Percentiles rank a stretch among this genome's conserved stretches.
Conservation (phyloP, 2,113 vertebrate genomes). For the Acinonyx jubatus region DNA sequence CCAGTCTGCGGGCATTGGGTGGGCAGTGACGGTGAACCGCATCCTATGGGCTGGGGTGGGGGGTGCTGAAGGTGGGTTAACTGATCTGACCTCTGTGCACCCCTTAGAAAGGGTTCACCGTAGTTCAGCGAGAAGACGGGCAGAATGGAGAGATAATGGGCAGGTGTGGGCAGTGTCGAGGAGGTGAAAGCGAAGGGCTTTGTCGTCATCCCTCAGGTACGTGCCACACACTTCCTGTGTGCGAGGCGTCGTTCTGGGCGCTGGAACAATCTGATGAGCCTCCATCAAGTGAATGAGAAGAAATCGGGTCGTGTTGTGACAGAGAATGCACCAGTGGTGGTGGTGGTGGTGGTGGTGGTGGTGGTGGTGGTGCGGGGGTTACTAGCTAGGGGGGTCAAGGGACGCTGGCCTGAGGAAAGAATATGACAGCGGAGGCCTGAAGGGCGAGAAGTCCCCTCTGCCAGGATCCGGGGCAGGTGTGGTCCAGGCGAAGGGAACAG, state of each 20-base stretch:
- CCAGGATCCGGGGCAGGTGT: not conserved
- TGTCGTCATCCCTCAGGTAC: not conserved
- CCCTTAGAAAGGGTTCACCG: not conserved
- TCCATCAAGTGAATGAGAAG: not conserved
- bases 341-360: accelerated
- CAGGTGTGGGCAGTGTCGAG: not conserved
- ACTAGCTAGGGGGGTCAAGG: not conserved
- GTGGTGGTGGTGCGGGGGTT: not conserved
- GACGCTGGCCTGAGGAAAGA: not conserved
- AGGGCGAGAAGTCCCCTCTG: not conserved
- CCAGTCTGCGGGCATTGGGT: not conserved
- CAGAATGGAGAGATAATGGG: too few relatives aligned
- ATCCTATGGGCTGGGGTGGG: not conserved
- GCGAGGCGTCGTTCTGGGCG: not conserved
- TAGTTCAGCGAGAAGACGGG: not conserved
- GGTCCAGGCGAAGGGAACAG: not conserved
- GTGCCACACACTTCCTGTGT: not conserved
- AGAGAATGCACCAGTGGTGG: not conserved
- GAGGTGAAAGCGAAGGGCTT: not conserved
- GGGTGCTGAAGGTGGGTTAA: not conserved
- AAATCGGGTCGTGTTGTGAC: not conserved
- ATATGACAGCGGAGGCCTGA: not conserved
- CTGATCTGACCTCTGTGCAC: not conserved
- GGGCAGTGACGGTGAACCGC: not conserved
- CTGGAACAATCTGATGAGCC: not conserved